Conservation (phyloP, 2,888 invertebrate genomes). For the Norana najaformis region DNA sequence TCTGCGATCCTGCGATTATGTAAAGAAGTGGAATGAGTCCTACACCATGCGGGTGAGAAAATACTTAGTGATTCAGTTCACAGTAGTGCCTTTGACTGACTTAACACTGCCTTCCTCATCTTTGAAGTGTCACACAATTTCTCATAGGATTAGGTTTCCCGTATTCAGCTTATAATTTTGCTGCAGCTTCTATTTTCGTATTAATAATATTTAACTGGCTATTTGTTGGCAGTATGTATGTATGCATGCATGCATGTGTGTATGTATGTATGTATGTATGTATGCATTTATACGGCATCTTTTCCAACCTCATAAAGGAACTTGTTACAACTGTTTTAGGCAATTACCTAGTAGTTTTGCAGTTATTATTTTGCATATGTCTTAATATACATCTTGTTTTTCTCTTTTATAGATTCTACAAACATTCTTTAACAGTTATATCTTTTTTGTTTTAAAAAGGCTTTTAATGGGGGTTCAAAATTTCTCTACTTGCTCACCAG, state of each 20-base stretch:
- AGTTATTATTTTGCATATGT: background rate
- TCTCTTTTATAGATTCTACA: background rate
- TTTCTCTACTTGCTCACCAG: slow-evolving; percentile 77
- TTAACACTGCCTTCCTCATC: too few species aligned
- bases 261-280: background rate
- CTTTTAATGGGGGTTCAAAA: slow-evolving; percentile 71
- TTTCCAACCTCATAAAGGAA: background rate
- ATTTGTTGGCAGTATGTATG: background rate
- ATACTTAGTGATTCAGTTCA: background rate
- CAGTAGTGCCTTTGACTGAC: too few species aligned
- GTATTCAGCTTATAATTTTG: too few species aligned
- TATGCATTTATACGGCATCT: background rate
- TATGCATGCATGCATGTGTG: background rate
- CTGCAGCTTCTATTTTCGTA: too few species aligned
- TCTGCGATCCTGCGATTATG: slow-evolving; percentile 72
- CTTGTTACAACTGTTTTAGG: too few species aligned
- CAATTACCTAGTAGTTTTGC: too few species aligned
- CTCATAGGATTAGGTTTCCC: too few species aligned
- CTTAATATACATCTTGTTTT: background rate
- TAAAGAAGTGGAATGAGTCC: slow-evolving; percentile 76
- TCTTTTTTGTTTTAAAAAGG: slow-evolving; percentile 27
- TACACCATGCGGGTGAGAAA: slow-evolving; percentile 33
- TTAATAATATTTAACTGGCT: background rate
- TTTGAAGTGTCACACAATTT: too few species aligned
- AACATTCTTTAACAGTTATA: background rate